phyloP scores from a whole-genome alignment of 92 coral and sea anemone species.

The Epizoanthus fatuus region DNA sequence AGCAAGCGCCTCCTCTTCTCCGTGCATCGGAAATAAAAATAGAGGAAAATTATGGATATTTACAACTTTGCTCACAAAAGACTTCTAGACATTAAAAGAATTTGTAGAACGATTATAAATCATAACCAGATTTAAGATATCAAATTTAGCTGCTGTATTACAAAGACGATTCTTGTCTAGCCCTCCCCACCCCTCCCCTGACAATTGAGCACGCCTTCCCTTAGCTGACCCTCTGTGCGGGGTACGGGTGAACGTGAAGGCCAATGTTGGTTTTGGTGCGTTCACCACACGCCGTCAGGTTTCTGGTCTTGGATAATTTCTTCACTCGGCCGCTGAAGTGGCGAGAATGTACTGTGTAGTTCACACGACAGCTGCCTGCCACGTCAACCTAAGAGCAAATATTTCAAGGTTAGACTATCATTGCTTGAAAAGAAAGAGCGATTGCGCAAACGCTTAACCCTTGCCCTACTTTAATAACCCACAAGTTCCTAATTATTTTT shows the following conservation, averaged over 20 bases:
- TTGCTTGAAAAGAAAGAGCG: background rate
- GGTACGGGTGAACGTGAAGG: conserved; percentile 81
- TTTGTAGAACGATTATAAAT: no score
- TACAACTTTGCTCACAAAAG: no score
- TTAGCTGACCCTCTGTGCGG: conserved; percentile 50
- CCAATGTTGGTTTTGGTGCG: conserved; percentile 92
- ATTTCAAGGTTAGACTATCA: background rate
- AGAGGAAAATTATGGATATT: no score
- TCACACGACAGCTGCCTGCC: conserved; percentile 85
- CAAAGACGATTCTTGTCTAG: background rate
- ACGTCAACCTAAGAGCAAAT: conserved; percentile 80
- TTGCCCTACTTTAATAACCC: no score
- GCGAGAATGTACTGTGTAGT: conserved; percentile 77
- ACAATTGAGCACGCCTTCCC: background rate
- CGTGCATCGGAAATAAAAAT: no score
- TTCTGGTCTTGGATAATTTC: conserved; percentile 76
- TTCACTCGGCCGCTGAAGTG: conserved; percentile 79
- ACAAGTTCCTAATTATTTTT: no score
- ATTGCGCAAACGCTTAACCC: background rate
- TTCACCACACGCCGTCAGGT: conserved; percentile 86
- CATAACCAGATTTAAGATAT: no score
- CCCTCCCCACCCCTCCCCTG: background rate
- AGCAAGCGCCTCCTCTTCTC: no score
- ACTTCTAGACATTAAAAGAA: no score
- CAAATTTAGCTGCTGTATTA: no score